Evolutionary conservation across 2,797 vertebrate species (phyloP).

Genomic region (Mus caroli): DNA sequence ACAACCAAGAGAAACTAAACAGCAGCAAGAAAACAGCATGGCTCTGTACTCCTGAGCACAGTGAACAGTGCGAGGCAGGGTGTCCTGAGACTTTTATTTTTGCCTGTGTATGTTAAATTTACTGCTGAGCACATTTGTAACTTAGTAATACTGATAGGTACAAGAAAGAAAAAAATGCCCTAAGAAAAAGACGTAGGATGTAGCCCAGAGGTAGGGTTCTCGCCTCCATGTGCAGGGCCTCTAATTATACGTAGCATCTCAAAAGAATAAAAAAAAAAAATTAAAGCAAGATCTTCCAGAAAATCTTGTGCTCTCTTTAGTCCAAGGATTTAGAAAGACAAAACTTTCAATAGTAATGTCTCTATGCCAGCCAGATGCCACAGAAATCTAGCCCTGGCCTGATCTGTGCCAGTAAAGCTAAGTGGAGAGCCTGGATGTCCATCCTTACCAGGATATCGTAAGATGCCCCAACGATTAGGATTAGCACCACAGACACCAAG

Average conservation of each 20-base stretch:
- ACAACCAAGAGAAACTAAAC: background rate
- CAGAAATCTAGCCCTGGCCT: background rate
- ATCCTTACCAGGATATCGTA: background rate
- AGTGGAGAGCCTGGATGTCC: background rate
- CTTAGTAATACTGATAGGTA: conserved; percentile 4
- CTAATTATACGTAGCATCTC: background rate
- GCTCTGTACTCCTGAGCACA: background rate
- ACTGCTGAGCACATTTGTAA: background rate
- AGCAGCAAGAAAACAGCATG: background rate
- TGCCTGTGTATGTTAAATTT: background rate
- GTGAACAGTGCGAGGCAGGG: background rate
- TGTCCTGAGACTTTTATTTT: conserved; percentile 23
- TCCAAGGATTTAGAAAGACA: background rate
- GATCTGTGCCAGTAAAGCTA: background rate
- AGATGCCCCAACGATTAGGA: background rate
- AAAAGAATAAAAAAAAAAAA: background rate
- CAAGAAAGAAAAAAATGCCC: background rate
- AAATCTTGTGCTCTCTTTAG: conserved; percentile 39
- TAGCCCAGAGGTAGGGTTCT: background rate
- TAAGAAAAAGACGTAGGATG: background rate
- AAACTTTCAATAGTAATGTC: background rate
- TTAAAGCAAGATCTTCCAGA: background rate
- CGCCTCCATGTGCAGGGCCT: background rate
- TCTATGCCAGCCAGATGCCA: background rate
- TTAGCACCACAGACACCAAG: background rate